These are phyloP conservation scores for Solenopsis invicta DNA, from an alignment of 1,140 invertebrate species.

Conservation along the genomic window DNA sequence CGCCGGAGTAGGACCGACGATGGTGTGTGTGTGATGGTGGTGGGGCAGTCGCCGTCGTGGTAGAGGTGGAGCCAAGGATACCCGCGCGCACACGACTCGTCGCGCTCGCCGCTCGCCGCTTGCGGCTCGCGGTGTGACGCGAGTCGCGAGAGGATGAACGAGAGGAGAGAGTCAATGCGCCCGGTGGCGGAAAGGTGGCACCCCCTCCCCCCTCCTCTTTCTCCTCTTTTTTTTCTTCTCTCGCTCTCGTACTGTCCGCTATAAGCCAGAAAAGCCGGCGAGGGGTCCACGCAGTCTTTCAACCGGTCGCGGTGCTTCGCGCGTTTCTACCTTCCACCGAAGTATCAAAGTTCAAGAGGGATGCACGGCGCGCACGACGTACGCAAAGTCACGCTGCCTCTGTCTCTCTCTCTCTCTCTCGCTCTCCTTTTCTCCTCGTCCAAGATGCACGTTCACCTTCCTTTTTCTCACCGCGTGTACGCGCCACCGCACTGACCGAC, in stretches of 20 bases:
- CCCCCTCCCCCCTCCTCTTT: neutral
- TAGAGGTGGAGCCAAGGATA: conserved; percentile 66
- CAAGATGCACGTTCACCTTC: conserved; percentile 44
- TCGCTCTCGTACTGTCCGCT: neutral
- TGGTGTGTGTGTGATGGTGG: no score
- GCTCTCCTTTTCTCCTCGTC: neutral
- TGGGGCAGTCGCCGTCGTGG: conserved; percentile 17
- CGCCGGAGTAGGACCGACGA: conserved; percentile 11
- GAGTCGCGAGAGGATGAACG: conserved; percentile 66
- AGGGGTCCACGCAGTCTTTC: no score
- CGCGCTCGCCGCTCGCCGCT: no score
- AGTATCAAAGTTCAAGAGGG: neutral
- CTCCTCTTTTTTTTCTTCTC: no score
- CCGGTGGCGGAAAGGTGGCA: neutral
- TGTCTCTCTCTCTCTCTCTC: neutral
- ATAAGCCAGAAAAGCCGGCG: no score
- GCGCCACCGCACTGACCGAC: conserved; percentile 62
- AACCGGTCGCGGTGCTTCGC: no score
- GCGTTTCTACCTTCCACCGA: no score
- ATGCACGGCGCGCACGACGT: neutral
- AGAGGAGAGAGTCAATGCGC: conserved; percentile 70
- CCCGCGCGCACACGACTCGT: no score
- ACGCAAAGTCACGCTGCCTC: neutral
- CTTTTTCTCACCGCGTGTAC: conserved; percentile 48
- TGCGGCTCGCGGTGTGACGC: conserved; percentile 56